Evolutionary conservation across 2,797 vertebrate genomes (phyloP), one percentile per base, ranked within the genome.

Genomic region (Mionectes olivaceus): DNA sequence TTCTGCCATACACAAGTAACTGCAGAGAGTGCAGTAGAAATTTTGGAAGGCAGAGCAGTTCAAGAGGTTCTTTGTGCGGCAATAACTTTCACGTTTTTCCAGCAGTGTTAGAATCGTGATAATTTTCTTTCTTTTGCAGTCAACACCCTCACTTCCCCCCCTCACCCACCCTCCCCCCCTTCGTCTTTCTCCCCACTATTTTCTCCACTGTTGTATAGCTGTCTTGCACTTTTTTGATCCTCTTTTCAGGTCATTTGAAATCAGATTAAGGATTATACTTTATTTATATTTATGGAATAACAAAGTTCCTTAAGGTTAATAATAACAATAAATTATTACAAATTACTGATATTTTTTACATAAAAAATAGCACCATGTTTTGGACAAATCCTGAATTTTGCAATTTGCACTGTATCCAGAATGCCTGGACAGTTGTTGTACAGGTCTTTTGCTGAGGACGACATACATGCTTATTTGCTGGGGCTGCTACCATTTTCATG

Each of bases 1-100:
- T 98, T 98, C 99, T 99, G 99, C 99, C 98, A 98, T 98, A 99
- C 98, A 98, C 98, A 99, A 99, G 99, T 99, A 99, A 98, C 98
- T 98, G 98, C 98, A 98, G 98, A 98, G 98, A 97, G 97, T 97
- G 98, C 97, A 96, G 97, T 92, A 97, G 98, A 98, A 98, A 98
- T 98, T 98, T 98, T 98, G 98, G 98, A 98, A 98, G 97, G 97
- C 97, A 98, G 97, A 97, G 97, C 97, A 73, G 96, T 98, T 98
- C 95, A 97, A 98, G 98, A 98, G 98, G 98, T 98, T 97, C 98
- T 98, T 98, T 98, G 98, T 98, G 97, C 90, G 1, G 98, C 98
- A 97, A 97, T 98, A 98, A 98, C 98, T 96, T 98, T 96, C 96
- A 97, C 96, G 96, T 97, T 98, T 97, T 98, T 97, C 97, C 98